Evolutionary conservation across 2,888 invertebrate species (phyloP), one percentile per base, ranked within the genome.

Genomic region (Synergus laeviventris): DNA sequence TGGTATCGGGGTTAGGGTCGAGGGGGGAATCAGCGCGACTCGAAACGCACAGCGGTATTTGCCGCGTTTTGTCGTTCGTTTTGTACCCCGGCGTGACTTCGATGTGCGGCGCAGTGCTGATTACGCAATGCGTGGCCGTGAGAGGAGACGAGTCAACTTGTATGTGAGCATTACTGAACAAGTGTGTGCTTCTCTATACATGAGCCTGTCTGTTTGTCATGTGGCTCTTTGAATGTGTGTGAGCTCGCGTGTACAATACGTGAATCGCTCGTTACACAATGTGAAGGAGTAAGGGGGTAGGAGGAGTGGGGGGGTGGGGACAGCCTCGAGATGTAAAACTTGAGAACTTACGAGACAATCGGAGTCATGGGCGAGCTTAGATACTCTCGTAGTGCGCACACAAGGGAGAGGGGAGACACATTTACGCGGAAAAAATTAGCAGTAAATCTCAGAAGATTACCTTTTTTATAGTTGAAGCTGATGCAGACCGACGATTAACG

Each of bases 51-150:
- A 81, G 84, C 82, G 84, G 84, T 84, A 84, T 83, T 86, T 84
- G 84, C 84, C 83, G 85, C 85, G 83, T 83, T 86, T 85, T 84
- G 84, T 88, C 85, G 83, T 85, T 87, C 86, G 84, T 87, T 87
- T 86, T 86, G 85, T 86, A 84, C 83, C 84, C 83, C 84, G 81
- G 82, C 82, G 82, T 86, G 85, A 85, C 86, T 85, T 81, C 83
- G 84, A 84, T 82, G 74, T 70, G 85, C 81, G 83, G 85, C 80
- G 85, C 85, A 82, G 84, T 86, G 85, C 83, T 85, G 87, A 89
- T 90, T 90, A 90, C 89, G 90, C 89, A 90, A 90, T 87, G 87
- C 87, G 88, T 89, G 90, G 89, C 90, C 90, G 88, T 90, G 90
- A 90, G 90, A 88, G 87, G 84, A 85, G 79, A 79, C 82, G 84